These are phyloP conservation scores for Standfussiana lucernea DNA, from an alignment of 2,888 invertebrate species.

Conservation along the genomic window DNA sequence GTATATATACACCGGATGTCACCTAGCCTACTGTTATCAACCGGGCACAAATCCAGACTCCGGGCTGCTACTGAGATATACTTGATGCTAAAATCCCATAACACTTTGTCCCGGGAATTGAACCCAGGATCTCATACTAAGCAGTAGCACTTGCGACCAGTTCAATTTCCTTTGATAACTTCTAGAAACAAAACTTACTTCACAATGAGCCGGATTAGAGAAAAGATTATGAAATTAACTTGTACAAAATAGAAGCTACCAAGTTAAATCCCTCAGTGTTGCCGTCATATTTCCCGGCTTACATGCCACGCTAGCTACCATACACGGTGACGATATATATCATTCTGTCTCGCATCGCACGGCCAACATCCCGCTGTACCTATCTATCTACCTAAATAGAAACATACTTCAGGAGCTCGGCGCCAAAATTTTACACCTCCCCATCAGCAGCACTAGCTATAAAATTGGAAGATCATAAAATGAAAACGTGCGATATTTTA, in stretches of 20 bases:
- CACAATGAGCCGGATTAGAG: not conserved
- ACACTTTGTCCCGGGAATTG: not conserved
- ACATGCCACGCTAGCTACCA: slow-evolving; percentile 12
- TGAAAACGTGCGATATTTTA: slow-evolving; percentile 81
- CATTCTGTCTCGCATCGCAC: slow-evolving; percentile 30
- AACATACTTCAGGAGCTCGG: slow-evolving; percentile 30
- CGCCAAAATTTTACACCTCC: slow-evolving; percentile 51
- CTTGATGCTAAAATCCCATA: not conserved
- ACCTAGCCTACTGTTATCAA: not conserved
- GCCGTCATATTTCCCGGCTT: slow-evolving; percentile 32
- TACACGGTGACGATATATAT: slow-evolving; percentile 39
- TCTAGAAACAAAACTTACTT: not conserved
- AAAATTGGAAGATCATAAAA: slow-evolving; percentile 83
- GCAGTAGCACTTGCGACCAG: not conserved
- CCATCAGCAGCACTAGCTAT: slow-evolving; percentile 71
- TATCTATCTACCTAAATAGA: slow-evolving; percentile 1
- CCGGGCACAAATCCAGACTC: too few relatives aligned
- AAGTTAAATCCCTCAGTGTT: not conserved
- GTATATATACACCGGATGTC: not conserved
- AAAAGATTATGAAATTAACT: slow-evolving; percentile 9
- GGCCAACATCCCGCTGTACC: slow-evolving; percentile 3
- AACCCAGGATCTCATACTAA: not conserved
- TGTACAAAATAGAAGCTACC: slow-evolving; percentile 10
- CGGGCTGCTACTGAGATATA: not conserved
- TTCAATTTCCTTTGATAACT: not conserved